Evolutionary conservation across 2,113 vertebrate species (phyloP).

Genomic region (Speoplatyrhinus poulsoni): DNA sequence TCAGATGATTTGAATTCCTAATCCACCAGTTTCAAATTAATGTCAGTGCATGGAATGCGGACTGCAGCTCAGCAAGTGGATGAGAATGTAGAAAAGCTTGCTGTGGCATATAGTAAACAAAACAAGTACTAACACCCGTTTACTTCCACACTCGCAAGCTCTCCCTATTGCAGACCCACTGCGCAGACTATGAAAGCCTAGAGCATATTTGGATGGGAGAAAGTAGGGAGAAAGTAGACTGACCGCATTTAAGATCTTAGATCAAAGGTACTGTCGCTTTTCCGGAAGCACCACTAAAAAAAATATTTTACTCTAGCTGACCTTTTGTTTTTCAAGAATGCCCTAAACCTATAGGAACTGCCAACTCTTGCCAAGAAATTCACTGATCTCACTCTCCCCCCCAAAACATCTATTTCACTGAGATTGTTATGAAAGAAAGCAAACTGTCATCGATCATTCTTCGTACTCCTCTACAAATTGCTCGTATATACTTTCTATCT

Average conservation of each 20-base stretch:
- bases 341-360: conserved; percentile 7
- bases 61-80: conserved; percentile 16
- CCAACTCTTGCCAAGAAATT: conserved; percentile 9
- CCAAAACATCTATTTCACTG: not conserved
- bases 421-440: conserved; percentile 38
- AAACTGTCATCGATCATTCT: conserved; percentile 36
- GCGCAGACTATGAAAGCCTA: not conserved
- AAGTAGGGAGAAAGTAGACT: conserved; percentile 5
- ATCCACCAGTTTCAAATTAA: conserved; percentile 18
- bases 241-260: conserved; percentile 13
- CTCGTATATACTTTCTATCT: conserved; percentile 10
- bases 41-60: conserved; percentile 30
- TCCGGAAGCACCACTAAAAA: conserved; percentile 9
- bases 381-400: not conserved
- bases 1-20: conserved; percentile 32
- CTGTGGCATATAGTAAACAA: conserved; percentile 46
- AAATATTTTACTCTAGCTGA: not conserved
- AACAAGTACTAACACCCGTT: not conserved
- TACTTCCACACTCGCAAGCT: not conserved
- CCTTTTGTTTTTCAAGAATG: conserved; percentile 16
- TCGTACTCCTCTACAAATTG: conserved; percentile 15
- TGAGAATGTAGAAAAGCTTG: conserved; percentile 49
- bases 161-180: not conserved
- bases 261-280: not conserved
- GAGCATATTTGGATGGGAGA: not conserved